Evolutionary conservation across 2,113 vertebrate genomes (phyloP), one percentile per base, ranked within the genome.

Genomic region (Psittacara wagleri): DNA sequence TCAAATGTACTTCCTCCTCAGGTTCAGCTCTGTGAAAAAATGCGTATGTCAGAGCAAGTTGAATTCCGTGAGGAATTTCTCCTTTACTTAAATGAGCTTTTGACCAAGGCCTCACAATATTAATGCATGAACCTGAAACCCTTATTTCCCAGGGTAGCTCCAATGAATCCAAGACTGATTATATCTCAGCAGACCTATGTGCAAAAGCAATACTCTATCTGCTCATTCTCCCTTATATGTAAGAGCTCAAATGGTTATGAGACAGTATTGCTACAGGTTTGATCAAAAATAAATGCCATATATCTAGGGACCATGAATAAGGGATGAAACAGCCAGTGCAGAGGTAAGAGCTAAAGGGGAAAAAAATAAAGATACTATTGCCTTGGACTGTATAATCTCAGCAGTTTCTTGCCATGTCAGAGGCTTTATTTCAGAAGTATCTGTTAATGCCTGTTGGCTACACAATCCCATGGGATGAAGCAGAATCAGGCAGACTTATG

Each of bases 211-310:
- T 96, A 94, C 92, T 69, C 86, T 12, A 7, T 64, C 94, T 92
- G 77, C 74, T 95, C 95, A 44, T 93, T 96, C 95, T 95, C 83
- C 31, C 73, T 91, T 61, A 92, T 75, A 91, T 57, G 83, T 89
- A 78, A 82, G 86, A 82, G 86, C 88, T 84, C 83, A 94, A 96
- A 86, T 84, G 61, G 88, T 88, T 96, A 93, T 91, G 96, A 96
- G 92, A 78, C 29, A 43, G 69, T 66, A 92, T 72, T 85, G 88
- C 92, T 89, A 91, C 83, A 87, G 91, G 86, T 94, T 94, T 96
- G 94, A 96, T 97, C 95, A 97, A 96, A 97, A 97, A 95, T 95
- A 97, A 97, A 97, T 95, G 94, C 78, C 77, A 89, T 73, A 44
- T 95, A 97, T 91, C 95, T 73, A 67, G 91, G 59, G 93, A 95